Evolutionary conservation across 2,113 vertebrate species (phyloP), one percentile per base, ranked within the genome.

Genomic region (Orientallactaga bullata): DNA sequence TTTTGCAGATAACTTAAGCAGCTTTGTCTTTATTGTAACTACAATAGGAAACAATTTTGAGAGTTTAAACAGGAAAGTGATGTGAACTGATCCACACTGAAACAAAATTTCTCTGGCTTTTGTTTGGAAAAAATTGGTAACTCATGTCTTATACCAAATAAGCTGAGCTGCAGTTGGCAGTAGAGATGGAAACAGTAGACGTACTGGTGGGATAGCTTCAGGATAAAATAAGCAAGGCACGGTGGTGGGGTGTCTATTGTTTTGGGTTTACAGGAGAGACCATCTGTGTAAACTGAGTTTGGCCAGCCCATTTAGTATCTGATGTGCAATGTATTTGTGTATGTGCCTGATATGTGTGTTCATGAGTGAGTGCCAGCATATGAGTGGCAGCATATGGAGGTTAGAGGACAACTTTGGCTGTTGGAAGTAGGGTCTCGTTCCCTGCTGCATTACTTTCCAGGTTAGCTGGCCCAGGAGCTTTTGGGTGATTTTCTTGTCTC

Each of bases 31-130:
- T 42, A 66, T 93, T 91, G 55, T 88, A 76, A 78, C 35, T 37
- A 24, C 20, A n/a, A 9, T 7, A n/a, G 84, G 61, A 93, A 91
- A 55, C 32, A 11, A n/a, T 9, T 24, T 47, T 39, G 68, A 83
- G 23, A 18, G 63, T 94, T 93, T 83, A 79, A 89, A 26, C 60
- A 84, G 66, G 51, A 65, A 89, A 73, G 37, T 16, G 11, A 55
- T 35, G 37, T 42, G 47, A 78, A 28, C 18, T 35, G 10, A 85
- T 85, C 4, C 17, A 17, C 13, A 51, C n/a, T 60, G 74, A 84
- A 42, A 71, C 55, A n/a, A 84, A 88, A 71, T 65, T 65, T 69
- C 58, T 35, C 5, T 39, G 69, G 24, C 47, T 90, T n/a, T 42
- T 55, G 55, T 78, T 37, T 83, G 58, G 47, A 83, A 89, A 66